phyloP scores from a whole-genome alignment of 2,888 invertebrate species.

The Unio pictorum region DNA sequence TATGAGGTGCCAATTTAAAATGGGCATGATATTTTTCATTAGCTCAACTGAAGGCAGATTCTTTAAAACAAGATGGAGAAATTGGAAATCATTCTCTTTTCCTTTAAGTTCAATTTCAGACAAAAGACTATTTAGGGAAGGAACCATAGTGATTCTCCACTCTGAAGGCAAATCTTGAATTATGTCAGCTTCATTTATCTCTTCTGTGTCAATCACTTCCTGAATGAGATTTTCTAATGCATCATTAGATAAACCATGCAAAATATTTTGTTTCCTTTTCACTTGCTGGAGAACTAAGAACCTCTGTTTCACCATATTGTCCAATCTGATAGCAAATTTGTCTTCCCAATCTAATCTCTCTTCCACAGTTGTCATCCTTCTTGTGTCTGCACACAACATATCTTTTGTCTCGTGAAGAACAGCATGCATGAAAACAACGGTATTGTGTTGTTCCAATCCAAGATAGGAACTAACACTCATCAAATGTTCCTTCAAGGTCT shows the following conservation, averaged over 20 bases:
- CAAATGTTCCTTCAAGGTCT: slow-evolving; percentile 3
- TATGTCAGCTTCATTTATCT: neutral
- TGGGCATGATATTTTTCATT: slow-evolving; percentile 20
- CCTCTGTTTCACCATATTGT: slow-evolving; percentile 5
- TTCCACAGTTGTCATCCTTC: neutral
- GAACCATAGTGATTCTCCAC: slow-evolving; percentile 10
- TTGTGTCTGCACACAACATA: slow-evolving; percentile 2
- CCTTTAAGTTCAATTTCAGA: slow-evolving; percentile 8
- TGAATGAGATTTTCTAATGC: slow-evolving; percentile 4
- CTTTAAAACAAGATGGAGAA: slow-evolving; percentile 18
- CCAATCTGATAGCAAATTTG: slow-evolving; percentile 4
- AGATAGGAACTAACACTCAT: neutral
- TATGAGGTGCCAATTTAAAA: slow-evolving; percentile 42
- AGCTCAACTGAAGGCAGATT: slow-evolving; percentile 9
- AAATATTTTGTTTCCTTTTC: neutral
- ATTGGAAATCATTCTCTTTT: slow-evolving; percentile 8
- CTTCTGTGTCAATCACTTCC: neutral
- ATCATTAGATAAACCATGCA: neutral
- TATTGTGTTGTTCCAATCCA: slow-evolving; percentile 5
- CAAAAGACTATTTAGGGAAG: slow-evolving; percentile 12
- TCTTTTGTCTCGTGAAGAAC: slow-evolving; percentile 5
- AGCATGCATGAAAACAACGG: slow-evolving; percentile 11
- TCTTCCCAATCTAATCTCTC: slow-evolving; percentile 9
- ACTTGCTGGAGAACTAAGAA: slow-evolving; percentile 4
- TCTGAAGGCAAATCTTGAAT: slow-evolving; percentile 1